Evolutionary conservation across 2,113 vertebrate species (phyloP).

Genomic region (Dipodomys ordii): DNA sequence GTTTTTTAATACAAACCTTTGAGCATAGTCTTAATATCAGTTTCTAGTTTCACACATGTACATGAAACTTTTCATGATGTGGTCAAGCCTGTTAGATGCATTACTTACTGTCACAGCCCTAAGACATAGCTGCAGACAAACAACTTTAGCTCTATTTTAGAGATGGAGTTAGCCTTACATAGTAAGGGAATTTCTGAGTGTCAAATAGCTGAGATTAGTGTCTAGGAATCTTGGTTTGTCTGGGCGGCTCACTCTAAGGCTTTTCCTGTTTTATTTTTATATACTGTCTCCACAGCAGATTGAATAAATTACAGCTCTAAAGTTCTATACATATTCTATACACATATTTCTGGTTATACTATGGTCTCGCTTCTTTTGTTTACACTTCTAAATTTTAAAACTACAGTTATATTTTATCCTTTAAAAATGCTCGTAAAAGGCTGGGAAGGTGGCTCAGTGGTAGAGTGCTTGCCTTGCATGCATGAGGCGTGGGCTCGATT

Average conservation of each 20-base stretch:
- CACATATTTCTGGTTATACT: neutral
- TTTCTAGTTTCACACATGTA: neutral
- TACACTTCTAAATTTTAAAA: neutral
- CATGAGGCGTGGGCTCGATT: too few species aligned
- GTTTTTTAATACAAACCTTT: neutral
- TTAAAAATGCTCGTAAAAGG: neutral
- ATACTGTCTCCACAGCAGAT: neutral
- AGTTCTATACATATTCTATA: neutral
- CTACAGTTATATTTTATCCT: neutral
- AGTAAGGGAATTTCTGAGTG: neutral
- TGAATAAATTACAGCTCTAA: neutral
- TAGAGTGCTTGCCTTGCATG: too few species aligned
- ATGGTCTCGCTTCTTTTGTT: neutral
- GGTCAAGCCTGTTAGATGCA: neutral
- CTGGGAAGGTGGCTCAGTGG: too few species aligned
- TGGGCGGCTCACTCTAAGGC: neutral
- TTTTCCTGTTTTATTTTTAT: slow-evolving; percentile 12
- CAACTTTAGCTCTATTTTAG: neutral
- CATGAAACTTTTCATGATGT: neutral
- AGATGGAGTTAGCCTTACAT: neutral
- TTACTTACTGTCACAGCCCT: neutral
- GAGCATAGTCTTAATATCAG: neutral
- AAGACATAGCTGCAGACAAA: neutral
- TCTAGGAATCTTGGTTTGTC: neutral
- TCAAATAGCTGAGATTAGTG: neutral